These are phyloP conservation scores for Leuciscus waleckii DNA, from an alignment of 2,797 vertebrate genomes.

Conservation along the genomic window DNA sequence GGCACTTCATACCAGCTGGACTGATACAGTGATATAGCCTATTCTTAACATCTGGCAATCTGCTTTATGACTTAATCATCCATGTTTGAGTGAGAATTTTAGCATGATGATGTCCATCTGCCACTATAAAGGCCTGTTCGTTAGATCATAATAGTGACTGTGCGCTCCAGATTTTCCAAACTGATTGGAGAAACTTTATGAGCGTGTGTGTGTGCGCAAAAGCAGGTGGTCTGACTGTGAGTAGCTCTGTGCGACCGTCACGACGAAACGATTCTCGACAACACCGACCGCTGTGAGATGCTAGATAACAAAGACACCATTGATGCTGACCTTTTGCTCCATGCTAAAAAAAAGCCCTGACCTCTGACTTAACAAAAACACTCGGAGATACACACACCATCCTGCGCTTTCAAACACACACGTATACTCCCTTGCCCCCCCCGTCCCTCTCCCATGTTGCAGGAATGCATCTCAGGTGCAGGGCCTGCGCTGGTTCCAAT, in stretches of 20 bases:
- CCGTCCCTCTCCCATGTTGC: slow-evolving; percentile 71
- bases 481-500: slow-evolving; percentile 80
- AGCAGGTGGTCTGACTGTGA: slow-evolving; percentile 76
- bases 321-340: slow-evolving; percentile 73
- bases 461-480: slow-evolving; percentile 81
- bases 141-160: slow-evolving; percentile 50
- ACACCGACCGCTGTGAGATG: slow-evolving; percentile 59
- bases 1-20: slow-evolving; percentile 20
- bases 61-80: slow-evolving; percentile 40
- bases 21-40: slow-evolving; percentile 21
- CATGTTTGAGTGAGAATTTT: slow-evolving; percentile 38
- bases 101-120: slow-evolving; percentile 60
- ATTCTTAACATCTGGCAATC: slow-evolving; percentile 35
- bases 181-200: slow-evolving; percentile 51
- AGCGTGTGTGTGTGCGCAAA: slow-evolving; percentile 49
- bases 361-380: slow-evolving; percentile 49
- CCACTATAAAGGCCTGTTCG: slow-evolving; percentile 44
- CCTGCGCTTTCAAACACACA: slow-evolving; percentile 47
- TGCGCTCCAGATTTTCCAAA: slow-evolving; percentile 51
- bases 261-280: slow-evolving; percentile 71
- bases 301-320: slow-evolving; percentile 76
- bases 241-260: slow-evolving; percentile 70
- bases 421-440: slow-evolving; percentile 43
- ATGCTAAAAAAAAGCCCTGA: slow-evolving; percentile 53
- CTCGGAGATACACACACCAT: slow-evolving; percentile 3